Evolutionary conservation across 2,888 invertebrate genomes (phyloP), one percentile per base, ranked within the genome.

Genomic region (Antitype chi): DNA sequence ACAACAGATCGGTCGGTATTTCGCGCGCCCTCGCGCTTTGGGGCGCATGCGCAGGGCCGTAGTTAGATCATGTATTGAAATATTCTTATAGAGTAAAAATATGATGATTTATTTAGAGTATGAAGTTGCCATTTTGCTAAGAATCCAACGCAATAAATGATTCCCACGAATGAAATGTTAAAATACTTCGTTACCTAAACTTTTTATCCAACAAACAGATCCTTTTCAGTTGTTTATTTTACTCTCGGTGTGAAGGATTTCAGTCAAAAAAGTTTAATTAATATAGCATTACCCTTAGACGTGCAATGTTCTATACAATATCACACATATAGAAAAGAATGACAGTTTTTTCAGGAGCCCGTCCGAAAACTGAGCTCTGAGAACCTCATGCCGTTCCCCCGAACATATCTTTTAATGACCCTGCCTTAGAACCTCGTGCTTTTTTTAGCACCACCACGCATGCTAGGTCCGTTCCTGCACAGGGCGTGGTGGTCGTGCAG

Each of bases 401-500:
- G 13, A 20, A n/a, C 0, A 25, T 25, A 0, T 64, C 0, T 25
- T 6, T 53, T n/a, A n/a, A 15, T 43, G 0, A 23, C 3, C 15
- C 5, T 17, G 13, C 20, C 15, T 9, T 38, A 25, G 20, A 38
- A 38, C 17, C 17, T 49, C 7, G 0, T 17, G 8, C 4, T 28
- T 6, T 70, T 72, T 73, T 52, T 57, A 13, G 43, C 23, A 23
- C 3, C 25, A 49, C 25, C 59, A 38, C 70, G 32, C 67, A 63
- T n/a, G 77, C 88, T 85, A 75, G 92, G 85, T 93, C 89, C 93
- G 91, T 88, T 91, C 91, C 94, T 91, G 92, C 80, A 76, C 83
- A 76, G 92, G 95, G 95, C 95, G 95, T 94, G 94, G 93, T 91
- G 89, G 89, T 93, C 93, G 93, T 93, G 94, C 89, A 80, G 81